phyloP scores from a whole-genome alignment of 2,888 invertebrate species.

The Emmelina monodactyla region DNA sequence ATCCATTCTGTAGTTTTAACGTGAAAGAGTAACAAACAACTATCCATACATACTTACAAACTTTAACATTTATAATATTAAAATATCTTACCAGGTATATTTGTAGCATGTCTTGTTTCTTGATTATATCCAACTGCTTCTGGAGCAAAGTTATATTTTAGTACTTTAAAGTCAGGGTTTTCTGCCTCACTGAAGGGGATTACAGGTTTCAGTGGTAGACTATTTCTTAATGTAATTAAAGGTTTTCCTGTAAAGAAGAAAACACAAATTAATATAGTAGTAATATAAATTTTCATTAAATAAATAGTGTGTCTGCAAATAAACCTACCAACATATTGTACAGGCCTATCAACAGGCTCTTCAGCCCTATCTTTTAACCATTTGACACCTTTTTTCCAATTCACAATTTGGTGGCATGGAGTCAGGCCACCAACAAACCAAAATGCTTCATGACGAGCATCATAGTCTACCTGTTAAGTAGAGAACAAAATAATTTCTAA shows the following conservation, averaged over 20 bases:
- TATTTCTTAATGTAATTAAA: slow-evolving; percentile 73
- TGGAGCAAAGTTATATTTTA: slow-evolving; percentile 69
- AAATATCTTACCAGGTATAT: slow-evolving; percentile 73
- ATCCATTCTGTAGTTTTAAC: too few relatives aligned
- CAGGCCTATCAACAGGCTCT: slow-evolving; percentile 68
- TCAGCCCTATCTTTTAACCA: slow-evolving; percentile 49
- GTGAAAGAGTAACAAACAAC: too few relatives aligned
- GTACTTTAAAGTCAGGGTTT: slow-evolving; percentile 64
- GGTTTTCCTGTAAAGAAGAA: slow-evolving; percentile 54
- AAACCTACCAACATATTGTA: slow-evolving; percentile 75
- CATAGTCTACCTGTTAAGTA: slow-evolving; percentile 78
- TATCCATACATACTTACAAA: neutral
- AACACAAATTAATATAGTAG: slow-evolving; percentile 1
- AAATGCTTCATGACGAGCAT: slow-evolving; percentile 84
- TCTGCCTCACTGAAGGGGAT: slow-evolving; percentile 62
- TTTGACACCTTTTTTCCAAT: slow-evolving; percentile 36
- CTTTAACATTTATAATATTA: neutral
- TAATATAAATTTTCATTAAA: neutral
- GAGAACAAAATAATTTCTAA: slow-evolving; percentile 14
- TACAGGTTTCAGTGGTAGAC: slow-evolving; percentile 73
- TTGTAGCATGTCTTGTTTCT: slow-evolving; percentile 71
- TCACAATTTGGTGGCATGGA: slow-evolving; percentile 50
- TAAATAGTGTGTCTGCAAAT: too few relatives aligned
- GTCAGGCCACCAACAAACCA: slow-evolving; percentile 83
- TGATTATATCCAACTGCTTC: slow-evolving; percentile 64